Conservation (phyloP, 2,113 vertebrate genomes). For the Bungarus multicinctus region DNA sequence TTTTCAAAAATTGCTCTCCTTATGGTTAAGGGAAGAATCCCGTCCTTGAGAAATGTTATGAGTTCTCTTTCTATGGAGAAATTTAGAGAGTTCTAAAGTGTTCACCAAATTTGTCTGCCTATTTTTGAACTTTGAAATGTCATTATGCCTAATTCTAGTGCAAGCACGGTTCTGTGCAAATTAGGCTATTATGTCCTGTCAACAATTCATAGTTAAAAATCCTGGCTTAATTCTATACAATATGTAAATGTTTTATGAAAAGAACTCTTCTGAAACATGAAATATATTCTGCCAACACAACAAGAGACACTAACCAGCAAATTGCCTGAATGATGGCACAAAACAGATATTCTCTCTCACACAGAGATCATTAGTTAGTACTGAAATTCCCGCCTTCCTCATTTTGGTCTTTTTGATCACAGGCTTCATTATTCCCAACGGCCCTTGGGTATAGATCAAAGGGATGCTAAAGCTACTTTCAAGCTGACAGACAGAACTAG, state of each 20-base stretch:
- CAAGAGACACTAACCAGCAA: neutral
- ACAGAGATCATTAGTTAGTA: slow-evolving; percentile 1
- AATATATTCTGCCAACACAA: neutral
- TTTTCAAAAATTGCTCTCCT: neutral
- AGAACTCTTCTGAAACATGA: slow-evolving; percentile 1
- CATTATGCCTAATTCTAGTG: neutral
- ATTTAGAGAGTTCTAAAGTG: neutral
- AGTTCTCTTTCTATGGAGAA: neutral
- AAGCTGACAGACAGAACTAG: slow-evolving; percentile 56
- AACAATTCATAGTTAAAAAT: neutral
- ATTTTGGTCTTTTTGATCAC: slow-evolving; percentile 46
- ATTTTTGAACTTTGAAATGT: neutral
- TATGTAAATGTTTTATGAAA: neutral
- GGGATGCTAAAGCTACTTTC: slow-evolving; percentile 55
- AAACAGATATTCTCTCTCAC: slow-evolving; percentile 1
- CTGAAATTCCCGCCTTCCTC: slow-evolving; percentile 39
- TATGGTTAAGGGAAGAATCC: neutral
- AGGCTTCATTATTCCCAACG: slow-evolving; percentile 56
- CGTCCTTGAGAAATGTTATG: neutral
- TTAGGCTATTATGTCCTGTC: neutral
- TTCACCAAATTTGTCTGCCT: neutral
- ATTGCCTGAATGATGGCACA: slow-evolving; percentile 20
- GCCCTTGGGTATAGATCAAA: slow-evolving; percentile 65
- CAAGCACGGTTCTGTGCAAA: neutral
- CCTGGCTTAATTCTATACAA: neutral